Base-by-base conservation (phyloP, 35 echinoderm and acorn worm genomes). In the Apostichopus californicus region DNA sequence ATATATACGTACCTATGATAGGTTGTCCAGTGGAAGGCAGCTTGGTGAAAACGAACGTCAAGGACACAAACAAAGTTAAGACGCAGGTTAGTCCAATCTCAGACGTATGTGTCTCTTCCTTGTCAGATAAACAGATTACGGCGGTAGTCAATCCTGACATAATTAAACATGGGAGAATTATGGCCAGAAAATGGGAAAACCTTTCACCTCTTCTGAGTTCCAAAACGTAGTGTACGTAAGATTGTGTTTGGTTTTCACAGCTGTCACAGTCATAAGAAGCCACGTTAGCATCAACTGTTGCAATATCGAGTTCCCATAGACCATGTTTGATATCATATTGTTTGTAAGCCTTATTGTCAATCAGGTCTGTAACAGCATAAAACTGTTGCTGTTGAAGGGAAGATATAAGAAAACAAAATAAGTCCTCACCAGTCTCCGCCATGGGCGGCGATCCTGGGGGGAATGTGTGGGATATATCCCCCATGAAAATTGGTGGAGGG, bases 221-320 rank as follows among this genome's bases (percentile, higher is more conserved):
- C 53, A 83, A 55, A 83, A 83, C 52, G 56, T 83, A 83, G 18
- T 55, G 80, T 21, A 83, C 53, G 20, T 83, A 83, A 4, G 80
- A 83, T 15, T 83, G 80, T 21, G 17, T 57, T 57, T 83, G 12
- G 17, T 28, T 28, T 9, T 55, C 56, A 55, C 80, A 83, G 5
- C 8, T 83, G n/a, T 12, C 28, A 55, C 80, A 83, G 13, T 83
- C 80, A 14, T 83, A 83, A 18, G 12, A 18, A 1, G 53, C 53
- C 14, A 56, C 56, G 17, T 13, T 21, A 3, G 52, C 80, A 5
- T 20, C 56, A 10, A 83, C 80, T 12, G 6, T 7, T 2, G 25
- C 79, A 34, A 81, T 81, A 52, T 81, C 54, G 20, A 81, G 20
- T 15, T 52, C 14, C 79, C 79, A 81, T 6, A 81, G 79, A 15